These are phyloP conservation scores for Drosophila emarginata DNA, from an alignment of 2,888 invertebrate genomes.

Conservation along the genomic window DNA sequence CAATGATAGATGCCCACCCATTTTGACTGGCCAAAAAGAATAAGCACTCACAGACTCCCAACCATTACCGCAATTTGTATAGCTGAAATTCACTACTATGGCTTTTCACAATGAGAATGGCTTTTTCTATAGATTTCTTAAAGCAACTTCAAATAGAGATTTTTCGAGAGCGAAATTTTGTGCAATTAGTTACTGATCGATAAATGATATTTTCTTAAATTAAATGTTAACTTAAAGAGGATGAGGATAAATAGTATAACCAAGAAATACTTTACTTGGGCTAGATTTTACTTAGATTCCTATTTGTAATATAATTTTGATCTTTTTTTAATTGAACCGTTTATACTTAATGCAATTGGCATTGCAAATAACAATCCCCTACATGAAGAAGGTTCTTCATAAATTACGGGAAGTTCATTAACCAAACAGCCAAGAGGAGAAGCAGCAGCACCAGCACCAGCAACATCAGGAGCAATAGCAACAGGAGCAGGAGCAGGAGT, in stretches of 20 bases:
- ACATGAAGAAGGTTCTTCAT: constrained; percentile 1
- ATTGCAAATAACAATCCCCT: background rate
- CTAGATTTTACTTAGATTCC: no score
- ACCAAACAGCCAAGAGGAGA: constrained; percentile 38
- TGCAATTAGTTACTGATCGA: no score
- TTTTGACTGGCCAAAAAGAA: background rate
- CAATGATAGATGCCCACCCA: constrained; percentile 17
- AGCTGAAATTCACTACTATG: background rate
- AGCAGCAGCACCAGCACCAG: background rate
- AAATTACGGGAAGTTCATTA: constrained; percentile 64
- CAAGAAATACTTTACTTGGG: no score
- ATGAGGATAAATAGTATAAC: no score
- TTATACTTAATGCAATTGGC: background rate
- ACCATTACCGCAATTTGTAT: background rate
- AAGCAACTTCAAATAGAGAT: no score
- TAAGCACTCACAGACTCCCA: constrained; percentile 25
- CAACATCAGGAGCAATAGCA: constrained; percentile 4
- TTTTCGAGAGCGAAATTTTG: no score
- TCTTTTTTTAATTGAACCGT: background rate
- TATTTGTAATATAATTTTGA: no score
- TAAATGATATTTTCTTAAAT: no score
- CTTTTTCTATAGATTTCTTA: no score
- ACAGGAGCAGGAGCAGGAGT: background rate
- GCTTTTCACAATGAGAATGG: background rate
- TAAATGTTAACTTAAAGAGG: no score